Percentiles rank a stretch among this genome's conserved stretches.
Evolutionary conservation across 2,797 vertebrate genomes (phyloP).

Genomic region (Rhadinocentrus ornatus): DNA sequence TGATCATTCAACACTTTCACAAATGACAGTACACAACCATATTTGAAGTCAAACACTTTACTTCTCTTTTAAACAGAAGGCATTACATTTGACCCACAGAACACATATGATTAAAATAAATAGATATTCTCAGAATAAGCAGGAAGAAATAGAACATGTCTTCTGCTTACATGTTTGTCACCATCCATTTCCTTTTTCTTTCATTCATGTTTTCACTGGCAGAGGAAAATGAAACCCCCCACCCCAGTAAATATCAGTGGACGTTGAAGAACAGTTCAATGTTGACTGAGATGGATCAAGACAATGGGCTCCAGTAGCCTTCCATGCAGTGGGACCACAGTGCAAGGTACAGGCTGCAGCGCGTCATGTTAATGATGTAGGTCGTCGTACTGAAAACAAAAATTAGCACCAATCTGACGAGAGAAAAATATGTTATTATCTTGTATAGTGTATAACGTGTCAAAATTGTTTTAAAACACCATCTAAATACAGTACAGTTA

Average conservation of each 20-base stretch:
- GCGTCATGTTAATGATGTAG: constrained; percentile 13
- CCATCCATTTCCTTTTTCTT: constrained; percentile 26
- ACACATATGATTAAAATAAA: constrained; percentile 43
- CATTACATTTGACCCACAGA: constrained; percentile 27
- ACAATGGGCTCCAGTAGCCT: constrained; percentile 22
- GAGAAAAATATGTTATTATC: constrained; percentile 3
- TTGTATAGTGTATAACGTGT: constrained; percentile 1
- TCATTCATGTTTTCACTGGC: constrained; percentile 14
- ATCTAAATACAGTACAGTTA: background rate
- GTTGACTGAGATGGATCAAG: constrained; percentile 39
- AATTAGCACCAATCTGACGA: constrained; percentile 31
- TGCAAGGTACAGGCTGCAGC: constrained; percentile 14
- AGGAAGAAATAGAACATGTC: constrained; percentile 28
- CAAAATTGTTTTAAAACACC: background rate
- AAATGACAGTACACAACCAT: constrained; percentile 37
- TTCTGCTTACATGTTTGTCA: constrained; percentile 14
- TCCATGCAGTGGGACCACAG: constrained; percentile 16
- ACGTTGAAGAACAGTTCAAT: constrained; percentile 34
- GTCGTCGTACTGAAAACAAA: constrained; percentile 32
- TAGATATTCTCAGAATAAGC: constrained; percentile 17
- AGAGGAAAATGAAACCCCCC: constrained; percentile 32
- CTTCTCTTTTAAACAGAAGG: constrained; percentile 39
- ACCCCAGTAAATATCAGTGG: constrained; percentile 25
- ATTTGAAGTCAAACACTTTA: constrained; percentile 46
- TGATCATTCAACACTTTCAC: constrained; percentile 9